phyloP scores from a whole-genome alignment of 2,797 vertebrate species.

The Vipera ursinii region DNA sequence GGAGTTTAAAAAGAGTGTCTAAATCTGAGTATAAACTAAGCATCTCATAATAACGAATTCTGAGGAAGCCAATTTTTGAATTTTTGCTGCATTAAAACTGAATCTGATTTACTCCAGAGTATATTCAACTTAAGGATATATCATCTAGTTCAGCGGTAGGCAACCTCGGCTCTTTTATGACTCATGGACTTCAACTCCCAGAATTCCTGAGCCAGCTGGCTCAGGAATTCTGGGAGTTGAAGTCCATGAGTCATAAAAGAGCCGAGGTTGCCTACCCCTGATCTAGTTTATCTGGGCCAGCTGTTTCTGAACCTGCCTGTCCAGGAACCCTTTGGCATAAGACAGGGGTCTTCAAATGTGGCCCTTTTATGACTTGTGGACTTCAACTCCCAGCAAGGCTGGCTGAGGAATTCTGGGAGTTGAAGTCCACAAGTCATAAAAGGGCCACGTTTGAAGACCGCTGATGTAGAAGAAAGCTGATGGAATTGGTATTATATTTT shows the following conservation, averaged over 20 bases:
- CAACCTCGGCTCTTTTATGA: too few relatives aligned
- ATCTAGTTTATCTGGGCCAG: neutral
- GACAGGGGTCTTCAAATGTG: too few relatives aligned
- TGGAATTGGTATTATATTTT: neutral
- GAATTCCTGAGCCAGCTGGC: too few relatives aligned
- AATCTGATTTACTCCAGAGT: neutral
- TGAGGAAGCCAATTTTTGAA: neutral
- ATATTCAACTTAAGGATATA: neutral
- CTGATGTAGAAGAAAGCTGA: neutral
- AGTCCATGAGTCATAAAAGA: too few relatives aligned
- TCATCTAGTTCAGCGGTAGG: neutral
- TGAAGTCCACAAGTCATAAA: too few relatives aligned
- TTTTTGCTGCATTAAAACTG: neutral
- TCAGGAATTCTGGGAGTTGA: too few relatives aligned
- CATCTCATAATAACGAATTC: neutral
- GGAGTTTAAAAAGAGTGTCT: neutral
- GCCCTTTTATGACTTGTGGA: too few relatives aligned
- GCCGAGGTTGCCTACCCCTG: too few relatives aligned
- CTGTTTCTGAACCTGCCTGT: neutral
- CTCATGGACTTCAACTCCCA: too few relatives aligned
- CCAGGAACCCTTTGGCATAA: neutral
- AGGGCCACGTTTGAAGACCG: too few relatives aligned
- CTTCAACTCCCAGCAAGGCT: too few relatives aligned
- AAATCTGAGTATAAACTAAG: neutral
- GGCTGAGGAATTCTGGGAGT: too few relatives aligned